Base-by-base conservation (phyloP, 2,797 vertebrate genomes). In the Poeciliopsis infans region DNA sequence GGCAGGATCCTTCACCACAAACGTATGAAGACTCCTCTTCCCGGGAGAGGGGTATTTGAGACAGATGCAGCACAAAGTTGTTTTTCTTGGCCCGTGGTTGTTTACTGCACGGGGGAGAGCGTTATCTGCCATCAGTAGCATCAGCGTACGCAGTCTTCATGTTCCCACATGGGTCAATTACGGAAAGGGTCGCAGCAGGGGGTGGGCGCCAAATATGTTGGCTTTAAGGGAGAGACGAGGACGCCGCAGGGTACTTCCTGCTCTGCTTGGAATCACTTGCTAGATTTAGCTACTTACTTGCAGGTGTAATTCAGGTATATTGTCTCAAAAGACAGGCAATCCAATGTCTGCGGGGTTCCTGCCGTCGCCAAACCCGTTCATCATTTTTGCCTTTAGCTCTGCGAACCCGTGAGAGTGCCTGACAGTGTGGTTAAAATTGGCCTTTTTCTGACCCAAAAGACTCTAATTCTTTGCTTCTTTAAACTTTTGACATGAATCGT, bases 141-240 rank as follows among this genome's bases (percentile, higher is more conserved):
- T 85, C 75, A 66, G 41, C 72, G 77, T 78, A 71, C 16, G 1
- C 78, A 41, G 77, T 61, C 69, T 86, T 77, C 2, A 23, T 89
- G 88, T 86, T 87, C 90, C 88, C 90, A 82, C 80, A 82, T 78
- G 88, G 91, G 83, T 92, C 90, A 89, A 90, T 93, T 92, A 93
- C 79, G 78, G 85, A 68, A 59, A 78, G 83, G 76, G 83, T 84
- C 88, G 76, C 83, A 86, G 90, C 87, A 12, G 23, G 51, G 51
- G 20, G 20, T 20, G 72, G 82, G 82, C 51, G 77, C 43, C 57
- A 36, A 77, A 73, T 83, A 8, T n/a, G 79, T 61, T 79, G 46
- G 31, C 18, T 86, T 74, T 77, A 61, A 86, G 46, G 81, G 61
- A 71, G 77, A 61, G 66, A 78, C 81, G 8, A 77, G 83, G 36